Evolutionary conservation across 2,888 invertebrate species (phyloP).

Genomic region (Beris morrisii): DNA sequence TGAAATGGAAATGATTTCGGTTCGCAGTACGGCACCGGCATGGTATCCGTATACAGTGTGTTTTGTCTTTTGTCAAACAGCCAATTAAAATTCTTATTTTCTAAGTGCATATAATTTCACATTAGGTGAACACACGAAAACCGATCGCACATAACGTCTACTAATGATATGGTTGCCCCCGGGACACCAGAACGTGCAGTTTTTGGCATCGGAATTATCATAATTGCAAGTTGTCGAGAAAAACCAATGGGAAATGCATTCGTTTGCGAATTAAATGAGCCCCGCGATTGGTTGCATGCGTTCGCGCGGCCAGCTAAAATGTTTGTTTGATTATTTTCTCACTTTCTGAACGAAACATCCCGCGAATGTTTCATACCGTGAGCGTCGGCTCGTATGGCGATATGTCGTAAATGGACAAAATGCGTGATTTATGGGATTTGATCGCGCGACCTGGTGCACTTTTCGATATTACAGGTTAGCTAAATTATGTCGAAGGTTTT

Average conservation of each 20-base stretch:
- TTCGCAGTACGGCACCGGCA: too few species aligned
- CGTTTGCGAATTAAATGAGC: slow-evolving; percentile 8
- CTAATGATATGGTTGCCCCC: too few species aligned
- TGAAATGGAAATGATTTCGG: slow-evolving; percentile 32
- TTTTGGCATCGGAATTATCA: slow-evolving; percentile 22
- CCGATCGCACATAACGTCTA: too few species aligned
- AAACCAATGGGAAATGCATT: slow-evolving; percentile 13
- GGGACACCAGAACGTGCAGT: background rate
- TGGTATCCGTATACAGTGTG: background rate
- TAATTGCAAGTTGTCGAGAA: slow-evolving; percentile 9
- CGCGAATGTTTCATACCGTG: too few species aligned
- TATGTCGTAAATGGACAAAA: slow-evolving; percentile 17
- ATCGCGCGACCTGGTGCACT: slow-evolving; percentile 15
- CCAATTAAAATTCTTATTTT: too few species aligned
- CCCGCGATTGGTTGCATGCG: background rate
- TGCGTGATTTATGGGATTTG: slow-evolving; percentile 24
- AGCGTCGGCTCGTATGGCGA: background rate
- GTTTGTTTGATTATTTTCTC: too few species aligned
- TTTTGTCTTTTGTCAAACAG: too few species aligned
- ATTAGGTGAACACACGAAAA: too few species aligned
- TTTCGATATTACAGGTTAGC: slow-evolving; percentile 9
- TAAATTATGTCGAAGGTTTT: slow-evolving; percentile 15
- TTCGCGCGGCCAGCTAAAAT: too few species aligned
- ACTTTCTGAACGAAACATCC: background rate
- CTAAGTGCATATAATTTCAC: too few species aligned